Base-by-base conservation (phyloP, 2,797 vertebrate genomes). In the Sparidentex hasta region DNA sequence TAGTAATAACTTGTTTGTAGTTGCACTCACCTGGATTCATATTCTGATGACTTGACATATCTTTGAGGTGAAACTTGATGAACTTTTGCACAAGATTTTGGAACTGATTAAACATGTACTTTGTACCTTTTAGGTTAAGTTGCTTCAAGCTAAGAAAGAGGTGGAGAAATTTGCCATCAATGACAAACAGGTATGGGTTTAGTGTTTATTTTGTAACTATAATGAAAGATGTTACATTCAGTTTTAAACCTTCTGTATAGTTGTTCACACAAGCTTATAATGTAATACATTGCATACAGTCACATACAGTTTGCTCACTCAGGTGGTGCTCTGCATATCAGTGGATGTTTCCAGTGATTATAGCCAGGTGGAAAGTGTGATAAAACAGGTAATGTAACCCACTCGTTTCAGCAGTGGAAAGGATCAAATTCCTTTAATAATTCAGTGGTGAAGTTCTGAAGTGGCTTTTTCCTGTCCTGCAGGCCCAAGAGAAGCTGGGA, bases 401-500 rank as follows among this genome's bases (percentile, higher is more conserved):
- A n/a, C 18, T 80, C 62, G 54, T 21, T 3, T 20, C 41, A 29
- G 41, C 73, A 43, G 33, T 68, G 51, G 33, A 68, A 65, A 76
- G 61, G 55, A 55, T 87, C 44, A 16, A 18, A 65, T 69, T 41
- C 20, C 20, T 78, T 75, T 17, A 74, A 66, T 81, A 59, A 87
- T 87, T 75, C 23, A 74, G 23, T 18, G 16, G 7, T 25, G 11
- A 55, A 25, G 7, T 64, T 29, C 41, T 50, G 23, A 80, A 70
- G 48, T 72, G 16, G 1, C 0, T 46, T 46, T 92, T 71, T 69
- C 33, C 41, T 78, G 11, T 63, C 8, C 2, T 71, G 23, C 83
- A 99, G 98, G 98, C 98, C 88, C 98, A 99, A 81, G 98, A 99
- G 90, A 99, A 99, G 82, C 89, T 99, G 67, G 98, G 98, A 4